Conservation (phyloP, 2,888 invertebrate species). For the Atethmia centrago region DNA sequence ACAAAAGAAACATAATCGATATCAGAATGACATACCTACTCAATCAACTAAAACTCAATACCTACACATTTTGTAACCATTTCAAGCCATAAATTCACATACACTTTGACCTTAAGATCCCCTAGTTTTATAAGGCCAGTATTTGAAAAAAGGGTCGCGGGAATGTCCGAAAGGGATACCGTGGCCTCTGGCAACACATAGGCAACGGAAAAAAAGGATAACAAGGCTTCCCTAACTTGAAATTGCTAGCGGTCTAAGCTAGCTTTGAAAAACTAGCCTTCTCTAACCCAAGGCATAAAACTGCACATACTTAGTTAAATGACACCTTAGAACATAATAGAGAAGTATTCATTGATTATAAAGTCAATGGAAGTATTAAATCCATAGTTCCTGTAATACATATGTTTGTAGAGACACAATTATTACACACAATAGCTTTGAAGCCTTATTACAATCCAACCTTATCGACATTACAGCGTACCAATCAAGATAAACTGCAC, state of each 20-base stretch:
- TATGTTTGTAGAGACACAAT: not conserved
- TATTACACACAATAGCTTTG: constrained; percentile 7
- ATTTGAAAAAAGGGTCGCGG: no score
- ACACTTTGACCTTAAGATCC: not conserved
- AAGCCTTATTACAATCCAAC: constrained; percentile 26
- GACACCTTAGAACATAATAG: not conserved
- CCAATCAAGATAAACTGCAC: constrained; percentile 39
- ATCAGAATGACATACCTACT: constrained; percentile 14
- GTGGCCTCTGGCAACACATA: no score
- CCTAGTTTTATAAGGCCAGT: not conserved
- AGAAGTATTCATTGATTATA: not conserved
- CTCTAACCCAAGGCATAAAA: not conserved
- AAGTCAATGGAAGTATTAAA: not conserved
- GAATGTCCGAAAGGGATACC: no score
- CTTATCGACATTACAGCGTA: constrained; percentile 18
- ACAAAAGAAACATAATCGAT: constrained; percentile 6
- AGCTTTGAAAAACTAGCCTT: not conserved
- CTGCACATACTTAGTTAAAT: not conserved
- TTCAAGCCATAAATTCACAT: not conserved
- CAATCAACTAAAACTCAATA: constrained; percentile 1
- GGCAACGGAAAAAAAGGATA: no score
- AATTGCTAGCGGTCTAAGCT: not conserved
- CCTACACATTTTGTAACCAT: not conserved
- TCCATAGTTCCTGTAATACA: not conserved
- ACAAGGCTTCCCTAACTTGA: not conserved